phyloP scores from a whole-genome alignment of 2,888 invertebrate species.

The Eretmocerus hayati region DNA sequence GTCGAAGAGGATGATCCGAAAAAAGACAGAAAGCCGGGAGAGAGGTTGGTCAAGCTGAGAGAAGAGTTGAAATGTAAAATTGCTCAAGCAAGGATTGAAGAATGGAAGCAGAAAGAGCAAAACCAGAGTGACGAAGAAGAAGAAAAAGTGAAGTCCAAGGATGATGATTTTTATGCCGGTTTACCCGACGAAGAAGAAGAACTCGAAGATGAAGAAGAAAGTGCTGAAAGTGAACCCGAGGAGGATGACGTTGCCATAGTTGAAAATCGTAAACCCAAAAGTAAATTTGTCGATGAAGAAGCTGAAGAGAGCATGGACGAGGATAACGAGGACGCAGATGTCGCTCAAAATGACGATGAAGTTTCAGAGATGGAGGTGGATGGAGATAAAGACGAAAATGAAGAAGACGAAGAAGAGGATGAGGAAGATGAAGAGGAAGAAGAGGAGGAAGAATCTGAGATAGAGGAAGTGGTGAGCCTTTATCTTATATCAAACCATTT shows the following conservation, averaged over 20 bases:
- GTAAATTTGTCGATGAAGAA: constrained; percentile 49
- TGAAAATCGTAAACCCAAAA: constrained; percentile 32
- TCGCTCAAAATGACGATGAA: constrained; percentile 46
- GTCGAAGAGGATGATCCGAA: constrained; percentile 27
- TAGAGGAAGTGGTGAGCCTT: constrained; percentile 24
- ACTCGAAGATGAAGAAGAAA: constrained; percentile 43
- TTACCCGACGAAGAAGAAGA: constrained; percentile 26
- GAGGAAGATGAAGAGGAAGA: constrained; percentile 31
- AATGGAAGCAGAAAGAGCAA: constrained; percentile 59
- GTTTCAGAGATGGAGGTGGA: constrained; percentile 52
- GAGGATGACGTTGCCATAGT: constrained; percentile 38
- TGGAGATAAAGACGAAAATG: constrained; percentile 45
- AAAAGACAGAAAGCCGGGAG: constrained; percentile 58
- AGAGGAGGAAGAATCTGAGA: constrained; percentile 16
- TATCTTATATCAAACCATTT: no score
- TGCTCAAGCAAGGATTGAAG: constrained; percentile 60
- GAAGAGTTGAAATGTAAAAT: constrained; percentile 66
- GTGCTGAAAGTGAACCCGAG: constrained; percentile 36
- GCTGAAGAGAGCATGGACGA: constrained; percentile 49
- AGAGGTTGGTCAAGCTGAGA: constrained; percentile 62
- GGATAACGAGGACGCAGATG: constrained; percentile 43
- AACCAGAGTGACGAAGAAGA: constrained; percentile 39
- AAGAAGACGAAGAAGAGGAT: constrained; percentile 46
- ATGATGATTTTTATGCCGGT: constrained; percentile 20
- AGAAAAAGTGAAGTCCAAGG: constrained; percentile 26